Conservation (phyloP, 2,797 vertebrate genomes). For the Mastacembelus armatus region DNA sequence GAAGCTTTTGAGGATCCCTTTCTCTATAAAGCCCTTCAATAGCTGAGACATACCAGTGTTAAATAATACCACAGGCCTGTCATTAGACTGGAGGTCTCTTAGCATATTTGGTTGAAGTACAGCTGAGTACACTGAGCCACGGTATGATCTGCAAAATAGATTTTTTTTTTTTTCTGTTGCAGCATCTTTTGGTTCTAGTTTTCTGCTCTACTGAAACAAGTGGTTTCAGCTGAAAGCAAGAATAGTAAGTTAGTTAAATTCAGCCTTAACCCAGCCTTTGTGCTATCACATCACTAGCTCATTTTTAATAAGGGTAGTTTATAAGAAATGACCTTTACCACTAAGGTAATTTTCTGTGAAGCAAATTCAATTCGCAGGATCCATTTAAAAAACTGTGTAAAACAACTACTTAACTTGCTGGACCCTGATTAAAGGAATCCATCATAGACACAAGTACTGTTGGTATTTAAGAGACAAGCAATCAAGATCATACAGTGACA, state of each 20-base stretch:
- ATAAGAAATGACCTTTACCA: neutral
- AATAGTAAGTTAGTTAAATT: neutral
- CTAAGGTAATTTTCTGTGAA: neutral
- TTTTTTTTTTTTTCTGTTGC: neutral
- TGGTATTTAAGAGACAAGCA: neutral
- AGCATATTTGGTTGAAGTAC: constrained; percentile 3
- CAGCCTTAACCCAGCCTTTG: neutral
- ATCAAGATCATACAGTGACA: too few relatives aligned
- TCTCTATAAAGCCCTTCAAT: constrained; percentile 12
- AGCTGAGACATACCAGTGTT: constrained; percentile 6
- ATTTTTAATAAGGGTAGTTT: neutral
- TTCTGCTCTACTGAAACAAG: neutral
- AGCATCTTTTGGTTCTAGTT: neutral
- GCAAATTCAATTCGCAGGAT: too few relatives aligned
- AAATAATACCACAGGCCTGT: constrained; percentile 26
- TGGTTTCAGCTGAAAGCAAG: neutral
- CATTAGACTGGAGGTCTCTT: neutral
- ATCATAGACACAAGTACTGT: neutral
- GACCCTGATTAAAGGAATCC: neutral
- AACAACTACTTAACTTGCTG: neutral
- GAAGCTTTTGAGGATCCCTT: constrained; percentile 16
- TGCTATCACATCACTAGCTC: neutral
- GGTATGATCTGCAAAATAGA: neutral
- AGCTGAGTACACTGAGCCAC: neutral
- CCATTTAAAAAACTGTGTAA: neutral